Percentiles rank a stretch among this genome's conserved stretches.
phyloP scores from a whole-genome alignment of 2,113 vertebrate genomes.

The Lasiurus cinereus region DNA sequence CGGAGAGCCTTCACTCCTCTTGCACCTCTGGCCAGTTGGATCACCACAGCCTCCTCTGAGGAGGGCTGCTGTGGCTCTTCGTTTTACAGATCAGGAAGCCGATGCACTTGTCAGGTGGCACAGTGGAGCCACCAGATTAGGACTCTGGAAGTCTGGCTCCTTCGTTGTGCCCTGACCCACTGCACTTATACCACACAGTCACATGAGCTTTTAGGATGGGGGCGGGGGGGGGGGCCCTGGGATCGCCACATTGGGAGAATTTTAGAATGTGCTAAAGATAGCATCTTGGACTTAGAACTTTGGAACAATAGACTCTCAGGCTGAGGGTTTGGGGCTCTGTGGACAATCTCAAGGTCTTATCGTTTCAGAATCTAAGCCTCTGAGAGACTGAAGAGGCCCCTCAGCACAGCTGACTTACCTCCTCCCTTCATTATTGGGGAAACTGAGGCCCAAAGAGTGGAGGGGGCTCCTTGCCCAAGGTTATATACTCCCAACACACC shows the following conservation, averaged over 20 bases:
- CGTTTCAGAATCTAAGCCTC: neutral
- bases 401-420: neutral
- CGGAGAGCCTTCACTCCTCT: neutral
- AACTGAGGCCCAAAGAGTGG: slow-evolving; percentile 18
- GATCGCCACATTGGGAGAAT: neutral
- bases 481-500: slow-evolving; percentile 51
- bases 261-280: slow-evolving; percentile 52
- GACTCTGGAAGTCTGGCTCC: neutral
- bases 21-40: neutral
- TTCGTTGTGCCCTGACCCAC: neutral
- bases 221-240: neutral
- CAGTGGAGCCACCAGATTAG: too few species aligned
- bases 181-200: neutral
- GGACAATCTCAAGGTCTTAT: neutral
- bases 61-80: neutral
- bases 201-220: neutral
- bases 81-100: neutral
- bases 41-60: neutral
- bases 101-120: neutral
- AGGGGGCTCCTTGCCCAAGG: slow-evolving; percentile 15
- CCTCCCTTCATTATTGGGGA: neutral
- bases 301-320: neutral
- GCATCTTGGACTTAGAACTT: slow-evolving; percentile 28
- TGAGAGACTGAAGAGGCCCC: neutral
- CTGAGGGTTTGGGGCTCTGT: neutral